Base-by-base conservation (phyloP, 2,888 invertebrate species). In the Capitulum mitella region DNA sequence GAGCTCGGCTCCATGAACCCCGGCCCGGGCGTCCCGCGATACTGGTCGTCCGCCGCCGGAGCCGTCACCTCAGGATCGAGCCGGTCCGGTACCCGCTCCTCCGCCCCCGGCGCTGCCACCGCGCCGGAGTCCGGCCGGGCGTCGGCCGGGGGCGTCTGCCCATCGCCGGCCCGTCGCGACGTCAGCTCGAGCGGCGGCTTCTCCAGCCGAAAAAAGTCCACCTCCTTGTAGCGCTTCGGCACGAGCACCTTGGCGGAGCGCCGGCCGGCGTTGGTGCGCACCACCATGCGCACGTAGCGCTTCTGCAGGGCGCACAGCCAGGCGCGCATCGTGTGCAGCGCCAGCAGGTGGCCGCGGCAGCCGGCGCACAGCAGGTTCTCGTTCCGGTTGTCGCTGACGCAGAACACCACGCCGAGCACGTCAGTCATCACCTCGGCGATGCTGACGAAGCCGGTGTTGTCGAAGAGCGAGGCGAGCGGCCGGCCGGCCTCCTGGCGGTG, bases 291-390 rank as follows among this genome's bases (percentile, higher is more conserved):
- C 34, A 37, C 64, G 32, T 32, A 64, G 32, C 37, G 64, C 22
- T 22, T 64, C 64, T 64, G 64, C 22, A 64, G 64, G 3, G 64
- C 64, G 19, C 19, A 19, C 64, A 64, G 64, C 64, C 64, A 64
- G 64, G 19, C 37, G 34, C 64, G 64, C 64, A 64, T 64, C 22
- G 64, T 64, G 34, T 64, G 64, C 64, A 64, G 64, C 64, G 64
- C 64, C 64, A 64, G 37, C 34, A 64, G 64, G 64, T 64, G 64
- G 22, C 64, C 64, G 34, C 64, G 64, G 34, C 64, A 64, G 19
- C 22, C 64, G 22, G 32, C 64, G 22, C 64, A 64, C 19, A 64
- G 19, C 32, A 64, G 22, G 22, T 64, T 64, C 64, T 64, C 64
- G 64, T 64, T 34, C 22, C 16, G 3, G 34, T 64, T 64, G 14